Conservation (phyloP, 2,113 vertebrate species). For the Entelurus aequoreus region DNA sequence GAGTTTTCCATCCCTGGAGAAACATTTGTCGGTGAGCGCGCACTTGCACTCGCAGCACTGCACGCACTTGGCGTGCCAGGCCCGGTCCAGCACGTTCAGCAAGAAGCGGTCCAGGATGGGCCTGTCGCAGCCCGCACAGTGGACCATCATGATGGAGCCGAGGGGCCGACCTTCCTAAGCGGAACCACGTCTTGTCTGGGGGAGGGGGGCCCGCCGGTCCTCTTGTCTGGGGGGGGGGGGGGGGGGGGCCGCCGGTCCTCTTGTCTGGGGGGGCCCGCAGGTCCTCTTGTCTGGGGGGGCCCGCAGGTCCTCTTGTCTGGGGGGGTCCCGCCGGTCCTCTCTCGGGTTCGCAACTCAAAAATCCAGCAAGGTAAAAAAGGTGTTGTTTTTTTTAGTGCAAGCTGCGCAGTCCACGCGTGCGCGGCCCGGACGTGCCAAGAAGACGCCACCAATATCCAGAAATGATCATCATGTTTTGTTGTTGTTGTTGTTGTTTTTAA, state of each 20-base stretch:
- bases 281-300: no score
- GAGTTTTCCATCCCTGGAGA: constrained; percentile 94
- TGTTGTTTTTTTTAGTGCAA: no score
- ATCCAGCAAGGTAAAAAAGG: no score
- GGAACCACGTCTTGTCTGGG: constrained; percentile 72
- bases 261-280: constrained; percentile 40
- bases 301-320: constrained; percentile 2
- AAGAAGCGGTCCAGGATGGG: constrained; percentile 93
- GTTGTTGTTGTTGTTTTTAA: constrained; percentile 27
- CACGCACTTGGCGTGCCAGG: constrained; percentile 96
- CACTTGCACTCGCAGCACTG: constrained; percentile 95
- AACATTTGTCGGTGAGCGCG: constrained; percentile 94
- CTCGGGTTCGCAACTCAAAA: no score
- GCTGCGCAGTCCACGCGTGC: no score
- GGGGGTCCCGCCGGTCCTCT: constrained; percentile 14
- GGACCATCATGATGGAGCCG: constrained; percentile 86
- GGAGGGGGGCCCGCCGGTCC: constrained; percentile 4
- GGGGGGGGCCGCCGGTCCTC: not conserved
- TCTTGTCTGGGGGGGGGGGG: constrained; percentile 42
- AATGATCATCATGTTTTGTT: no score
- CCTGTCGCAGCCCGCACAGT: constrained; percentile 95
- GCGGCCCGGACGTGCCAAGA: no score
- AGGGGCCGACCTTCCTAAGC: constrained; percentile 63
- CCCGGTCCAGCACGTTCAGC: constrained; percentile 92
- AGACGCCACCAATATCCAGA: no score